Conservation (phyloP, 2,113 vertebrate genomes). For the Hepsetus odoe region DNA sequence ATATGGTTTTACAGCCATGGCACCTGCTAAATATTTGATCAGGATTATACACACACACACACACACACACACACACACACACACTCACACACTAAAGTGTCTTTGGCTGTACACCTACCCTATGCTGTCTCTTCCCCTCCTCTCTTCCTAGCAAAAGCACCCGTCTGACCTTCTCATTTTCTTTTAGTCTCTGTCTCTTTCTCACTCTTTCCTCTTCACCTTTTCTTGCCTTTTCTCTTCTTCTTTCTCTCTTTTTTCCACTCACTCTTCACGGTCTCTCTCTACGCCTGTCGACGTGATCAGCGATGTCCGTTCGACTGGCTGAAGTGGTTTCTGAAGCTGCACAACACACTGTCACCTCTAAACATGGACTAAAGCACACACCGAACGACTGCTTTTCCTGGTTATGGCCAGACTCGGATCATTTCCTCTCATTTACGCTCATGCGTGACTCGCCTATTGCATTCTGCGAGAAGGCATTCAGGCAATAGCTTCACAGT, state of each 20-base stretch:
- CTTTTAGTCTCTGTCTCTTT: neutral
- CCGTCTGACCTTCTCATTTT: slow-evolving; percentile 13
- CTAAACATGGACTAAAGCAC: no score
- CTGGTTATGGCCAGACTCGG: no score
- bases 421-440: no score
- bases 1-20: slow-evolving; percentile 47
- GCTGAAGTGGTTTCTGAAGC: no score
- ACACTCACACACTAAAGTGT: slow-evolving; percentile 10
- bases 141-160: slow-evolving; percentile 17
- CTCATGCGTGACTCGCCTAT: no score
- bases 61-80: no score
- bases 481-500: no score
- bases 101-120: neutral
- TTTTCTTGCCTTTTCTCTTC: neutral
- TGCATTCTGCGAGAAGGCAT: no score
- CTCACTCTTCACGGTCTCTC: neutral
- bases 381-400: no score
- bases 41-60: neutral
- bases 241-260: neutral
- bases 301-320: no score
- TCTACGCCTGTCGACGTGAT: neutral
- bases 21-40: slow-evolving; percentile 56
- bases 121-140: slow-evolving; percentile 15
- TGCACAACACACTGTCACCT: no score
- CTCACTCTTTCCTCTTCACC: neutral